A percentile compares a stretch with the other conserved stretches of the same genome.
These are phyloP conservation scores for Acomys russatus DNA, from an alignment of 2,797 vertebrate species.

Conservation along the genomic window DNA sequence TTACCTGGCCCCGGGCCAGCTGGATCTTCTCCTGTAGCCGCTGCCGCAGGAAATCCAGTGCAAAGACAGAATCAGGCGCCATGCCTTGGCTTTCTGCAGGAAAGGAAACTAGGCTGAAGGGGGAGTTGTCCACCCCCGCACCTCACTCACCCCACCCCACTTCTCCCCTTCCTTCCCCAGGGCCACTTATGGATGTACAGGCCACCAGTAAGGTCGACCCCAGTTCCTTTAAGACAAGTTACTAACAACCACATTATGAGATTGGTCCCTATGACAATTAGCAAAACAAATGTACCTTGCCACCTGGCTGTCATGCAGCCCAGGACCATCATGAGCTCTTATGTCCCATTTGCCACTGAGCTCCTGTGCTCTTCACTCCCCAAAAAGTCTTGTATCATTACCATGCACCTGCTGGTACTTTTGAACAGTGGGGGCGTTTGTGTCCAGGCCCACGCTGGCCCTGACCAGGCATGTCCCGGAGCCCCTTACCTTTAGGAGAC, in stretches of 20 bases:
- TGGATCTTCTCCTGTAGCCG: conserved; percentile 96
- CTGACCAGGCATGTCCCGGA: fast-evolving
- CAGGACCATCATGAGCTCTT: too few relatives aligned
- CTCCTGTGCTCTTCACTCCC: fast-evolving
- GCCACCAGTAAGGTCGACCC: not conserved
- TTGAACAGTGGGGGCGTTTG: fast-evolving
- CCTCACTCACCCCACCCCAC: not conserved
- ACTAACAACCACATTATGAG: not conserved
- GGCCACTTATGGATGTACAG: fast-evolving
- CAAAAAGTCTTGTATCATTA: not conserved
- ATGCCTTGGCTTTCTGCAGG: conserved; percentile 84
- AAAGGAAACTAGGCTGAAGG: not conserved
- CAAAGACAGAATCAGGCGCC: conserved; percentile 87
- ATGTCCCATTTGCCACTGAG: too few relatives aligned
- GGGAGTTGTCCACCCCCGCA: too few relatives aligned
- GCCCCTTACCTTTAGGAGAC: conserved; percentile 73
- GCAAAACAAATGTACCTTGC: not conserved
- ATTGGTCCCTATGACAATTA: fast-evolving
- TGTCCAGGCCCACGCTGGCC: not conserved
- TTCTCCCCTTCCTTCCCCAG: too few relatives aligned
- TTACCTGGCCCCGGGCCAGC: conserved; percentile 94
- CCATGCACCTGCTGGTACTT: fast-evolving
- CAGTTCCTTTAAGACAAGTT: too few relatives aligned
- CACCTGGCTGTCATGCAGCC: fast-evolving
- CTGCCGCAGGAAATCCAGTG: conserved; percentile 93